phyloP scores from a whole-genome alignment of 1,140 invertebrate genomes.

The Brachionus manjavacas region DNA sequence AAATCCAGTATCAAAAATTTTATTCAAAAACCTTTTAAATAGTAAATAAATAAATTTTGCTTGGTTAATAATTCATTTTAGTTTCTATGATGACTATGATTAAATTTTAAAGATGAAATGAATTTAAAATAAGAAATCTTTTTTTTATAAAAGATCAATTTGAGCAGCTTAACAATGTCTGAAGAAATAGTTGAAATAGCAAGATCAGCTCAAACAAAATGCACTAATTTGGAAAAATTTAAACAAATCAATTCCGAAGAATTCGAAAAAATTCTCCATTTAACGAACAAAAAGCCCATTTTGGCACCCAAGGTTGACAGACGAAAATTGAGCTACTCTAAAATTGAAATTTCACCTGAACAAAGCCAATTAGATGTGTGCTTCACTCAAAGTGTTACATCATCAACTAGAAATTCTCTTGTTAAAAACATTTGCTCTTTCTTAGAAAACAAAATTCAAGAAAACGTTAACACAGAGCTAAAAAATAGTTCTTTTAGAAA shows the following conservation, averaged over 20 bases:
- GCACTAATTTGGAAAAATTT: not conserved
- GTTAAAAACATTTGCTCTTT: slow-evolving; percentile 3
- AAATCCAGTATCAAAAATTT: not conserved
- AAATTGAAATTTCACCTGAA: not conserved
- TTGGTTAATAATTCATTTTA: not conserved
- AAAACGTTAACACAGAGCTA: not conserved
- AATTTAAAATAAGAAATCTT: not conserved
- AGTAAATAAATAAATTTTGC: not conserved
- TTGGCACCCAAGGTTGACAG: not conserved
- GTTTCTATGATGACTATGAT: not conserved
- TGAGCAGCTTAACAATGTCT: not conserved
- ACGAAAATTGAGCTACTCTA: not conserved
- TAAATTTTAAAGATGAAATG: not conserved
- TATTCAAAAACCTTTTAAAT: not conserved
- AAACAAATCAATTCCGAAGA: not conserved
- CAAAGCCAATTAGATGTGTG: not conserved
- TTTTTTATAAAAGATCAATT: not conserved
- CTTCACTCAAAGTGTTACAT: not conserved
- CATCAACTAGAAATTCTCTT: not conserved
- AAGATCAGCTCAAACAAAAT: not conserved
- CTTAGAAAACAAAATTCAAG: slow-evolving; percentile 20
- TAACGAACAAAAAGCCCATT: not conserved
- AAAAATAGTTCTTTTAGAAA: not conserved
- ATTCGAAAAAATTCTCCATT: not conserved
- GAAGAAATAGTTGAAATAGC: not conserved